Base-by-base conservation (phyloP, 1,140 invertebrate species). In the Ips typographus region DNA sequence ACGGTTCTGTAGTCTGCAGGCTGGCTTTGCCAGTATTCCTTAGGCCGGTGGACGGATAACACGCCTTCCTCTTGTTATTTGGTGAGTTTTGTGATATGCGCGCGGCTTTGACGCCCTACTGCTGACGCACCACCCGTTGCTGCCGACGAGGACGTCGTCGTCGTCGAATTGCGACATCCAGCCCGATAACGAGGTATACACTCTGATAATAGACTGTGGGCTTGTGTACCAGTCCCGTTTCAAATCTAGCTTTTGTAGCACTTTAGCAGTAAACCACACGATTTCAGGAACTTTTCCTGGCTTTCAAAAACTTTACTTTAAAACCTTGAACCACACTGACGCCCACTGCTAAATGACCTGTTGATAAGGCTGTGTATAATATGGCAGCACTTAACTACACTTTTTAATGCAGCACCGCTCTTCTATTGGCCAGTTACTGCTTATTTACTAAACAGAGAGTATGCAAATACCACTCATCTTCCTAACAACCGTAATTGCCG, bases 1-100 rank as follows among this genome's bases (percentile, higher is more conserved):
- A 52, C 59, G 44, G 49, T 69, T 63, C 60, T 63, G 68, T 59
- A 63, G 52, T 49, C 60, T 63, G 66, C 66, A 58, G 40, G 60
- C 60, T 49, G 60, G 43, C 61, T 22, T 43, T 49, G 60, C n/a
- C 61, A 70, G 68, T 70, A 38, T 70, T 70, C 68, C 68, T 70
- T 70, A 40, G 68, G 52, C 61, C 57, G 61, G 68, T 70, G 53
- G 68, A 64, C 68, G 61, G 40, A 44, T 47, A 64, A 56, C 61
- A 70, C 61, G 68, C 65, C 68, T 59, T 68, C 66, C 42, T 68
- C 58, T 68, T 68, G 66, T 55, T 53, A 22, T 41, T 56, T 62
- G 40, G 49, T 68, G 44, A 6, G 42, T 60, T 56, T 59, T 37
- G 40, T 56, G 4, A 47, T 40, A 62, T 62, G 58, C 58, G 59